Evolutionary conservation across 2,888 invertebrate species (phyloP), one percentile per base, ranked within the genome.

Genomic region (Timema cristinae): DNA sequence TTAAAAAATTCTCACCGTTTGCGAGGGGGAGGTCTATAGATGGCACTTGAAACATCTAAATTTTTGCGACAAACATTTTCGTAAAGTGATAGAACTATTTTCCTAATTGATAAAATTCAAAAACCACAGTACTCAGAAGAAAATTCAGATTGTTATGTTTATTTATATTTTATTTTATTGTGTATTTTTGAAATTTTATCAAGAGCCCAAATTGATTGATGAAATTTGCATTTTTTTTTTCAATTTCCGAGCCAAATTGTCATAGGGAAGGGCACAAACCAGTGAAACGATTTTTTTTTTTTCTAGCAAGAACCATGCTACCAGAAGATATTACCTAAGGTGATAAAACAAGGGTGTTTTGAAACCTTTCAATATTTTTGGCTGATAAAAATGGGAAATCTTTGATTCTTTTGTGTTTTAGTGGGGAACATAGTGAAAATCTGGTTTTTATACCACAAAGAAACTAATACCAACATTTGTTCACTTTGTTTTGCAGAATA

Each of bases 291-390:
- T 7, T 59, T 59, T 59, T 59, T n/a, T 59, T 32, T 32, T 32
- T 32, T 32, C 4, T 32, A 2, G 32, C 32, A 32, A 32, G 5
- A 59, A 59, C 59, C 6, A 59, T 59, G n/a, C n/a, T 59, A 59
- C 8, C 1, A n/a, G 59, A 7, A 59, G 59, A n/a, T 11, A 6
- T 6, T 59, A 59, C 15, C 15, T n/a, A 59, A 32, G n/a, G 8
- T 59, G 59, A 59, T 15, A 59, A 13, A 59, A 59, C n/a, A 11
- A n/a, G 59, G n/a, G 15, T 59, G n/a, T 59, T 59, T 59, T 32
- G 32, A n/a, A 9, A 4, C 59, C 59, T 59, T 59, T 32, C 8
- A 13, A 16, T 15, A 59, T 7, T 59, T 59, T 59, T n/a, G n/a
- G 9, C 0, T 13, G 9, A n/a, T 11, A 8, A 59, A n/a, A n/a